Evolutionary conservation across 2,113 vertebrate species (phyloP).

Genomic region (Coturnix japonica): DNA sequence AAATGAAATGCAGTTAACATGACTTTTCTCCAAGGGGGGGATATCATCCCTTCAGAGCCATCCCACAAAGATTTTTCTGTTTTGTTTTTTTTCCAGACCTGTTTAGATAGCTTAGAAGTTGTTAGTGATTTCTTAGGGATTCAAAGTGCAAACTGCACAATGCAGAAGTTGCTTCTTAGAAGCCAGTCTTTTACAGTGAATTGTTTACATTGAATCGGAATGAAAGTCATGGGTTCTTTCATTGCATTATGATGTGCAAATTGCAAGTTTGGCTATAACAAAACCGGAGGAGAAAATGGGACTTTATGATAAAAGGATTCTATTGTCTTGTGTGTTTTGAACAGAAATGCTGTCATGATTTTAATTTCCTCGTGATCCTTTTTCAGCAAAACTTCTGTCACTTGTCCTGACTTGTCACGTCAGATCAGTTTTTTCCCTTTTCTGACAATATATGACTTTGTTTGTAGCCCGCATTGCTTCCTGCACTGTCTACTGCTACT

Average conservation of each 20-base stretch:
- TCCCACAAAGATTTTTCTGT: constrained; percentile 14
- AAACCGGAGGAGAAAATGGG: constrained; percentile 42
- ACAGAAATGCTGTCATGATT: constrained; percentile 61
- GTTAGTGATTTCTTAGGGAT: constrained; percentile 21
- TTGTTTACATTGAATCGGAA: constrained; percentile 44
- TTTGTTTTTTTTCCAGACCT: neutral
- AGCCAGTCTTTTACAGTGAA: constrained; percentile 21
- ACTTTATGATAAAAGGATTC: constrained; percentile 60
- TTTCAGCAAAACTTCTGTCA: constrained; percentile 61
- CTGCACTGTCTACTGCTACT: constrained; percentile 48
- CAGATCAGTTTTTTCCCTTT: constrained; percentile 37
- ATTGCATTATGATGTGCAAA: constrained; percentile 49
- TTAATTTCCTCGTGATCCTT: constrained; percentile 62
- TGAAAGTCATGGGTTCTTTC: constrained; percentile 41
- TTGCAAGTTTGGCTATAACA: constrained; percentile 43
- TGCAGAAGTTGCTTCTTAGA: constrained; percentile 34
- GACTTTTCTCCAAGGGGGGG: constrained; percentile 4
- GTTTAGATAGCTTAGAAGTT: constrained; percentile 58
- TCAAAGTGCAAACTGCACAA: neutral
- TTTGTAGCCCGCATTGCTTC: constrained; percentile 42
- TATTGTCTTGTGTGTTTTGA: constrained; percentile 55
- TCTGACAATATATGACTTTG: constrained; percentile 63
- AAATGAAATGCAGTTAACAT: neutral
- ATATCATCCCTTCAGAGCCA: neutral
- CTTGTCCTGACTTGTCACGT: constrained; percentile 48